These are phyloP conservation scores for Diglossa brunneiventris DNA, from an alignment of 2,113 vertebrate genomes.

Conservation along the genomic window DNA sequence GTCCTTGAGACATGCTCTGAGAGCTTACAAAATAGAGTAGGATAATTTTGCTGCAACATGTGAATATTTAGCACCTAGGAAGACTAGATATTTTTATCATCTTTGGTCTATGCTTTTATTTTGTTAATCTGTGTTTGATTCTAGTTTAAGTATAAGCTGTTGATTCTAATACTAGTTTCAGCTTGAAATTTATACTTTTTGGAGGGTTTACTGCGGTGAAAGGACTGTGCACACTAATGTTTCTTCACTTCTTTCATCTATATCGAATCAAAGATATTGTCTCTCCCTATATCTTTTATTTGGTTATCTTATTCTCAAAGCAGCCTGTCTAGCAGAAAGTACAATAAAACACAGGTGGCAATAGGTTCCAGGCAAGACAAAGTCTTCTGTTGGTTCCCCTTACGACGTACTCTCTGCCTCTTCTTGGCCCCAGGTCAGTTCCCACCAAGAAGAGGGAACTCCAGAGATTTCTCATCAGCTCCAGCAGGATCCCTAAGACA, in stretches of 20 bases:
- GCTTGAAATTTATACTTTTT: background rate
- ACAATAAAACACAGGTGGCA: rapidly evolving
- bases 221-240: background rate
- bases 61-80: background rate
- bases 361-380: background rate
- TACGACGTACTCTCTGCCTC: background rate
- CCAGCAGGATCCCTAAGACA: background rate
- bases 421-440: background rate
- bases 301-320: background rate
- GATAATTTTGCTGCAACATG: background rate
- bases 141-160: background rate
- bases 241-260: background rate
- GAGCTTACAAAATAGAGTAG: background rate
- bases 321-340: background rate
- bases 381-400: background rate
- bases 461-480: background rate
- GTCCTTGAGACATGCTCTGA: background rate
- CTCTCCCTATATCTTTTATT: background rate
- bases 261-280: background rate
- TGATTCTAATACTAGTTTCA: background rate
- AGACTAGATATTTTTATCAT: background rate
- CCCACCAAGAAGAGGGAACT: background rate
- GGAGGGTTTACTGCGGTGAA: background rate
- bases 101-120: background rate
- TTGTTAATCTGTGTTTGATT: background rate